A percentile compares a stretch with the other conserved stretches of the same genome.
These are phyloP conservation scores for Lamprologus speciosus DNA, from an alignment of 2,113 vertebrate genomes.

Conservation along the genomic window DNA sequence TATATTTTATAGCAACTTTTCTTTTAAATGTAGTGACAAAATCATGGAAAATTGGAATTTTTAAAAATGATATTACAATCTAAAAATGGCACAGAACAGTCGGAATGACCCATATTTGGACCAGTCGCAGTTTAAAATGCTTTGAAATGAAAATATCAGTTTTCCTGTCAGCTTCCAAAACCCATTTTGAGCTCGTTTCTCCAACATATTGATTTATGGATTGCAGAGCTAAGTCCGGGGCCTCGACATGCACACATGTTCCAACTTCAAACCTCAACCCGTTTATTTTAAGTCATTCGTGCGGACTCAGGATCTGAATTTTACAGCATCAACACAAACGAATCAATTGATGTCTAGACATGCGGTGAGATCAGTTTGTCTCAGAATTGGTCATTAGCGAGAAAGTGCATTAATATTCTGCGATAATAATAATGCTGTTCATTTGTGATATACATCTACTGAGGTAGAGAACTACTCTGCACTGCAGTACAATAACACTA, in stretches of 20 bases:
- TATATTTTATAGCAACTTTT: not conserved
- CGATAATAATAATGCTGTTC: not conserved
- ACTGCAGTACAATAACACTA: not conserved
- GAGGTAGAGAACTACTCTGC: not conserved
- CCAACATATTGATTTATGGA: not conserved
- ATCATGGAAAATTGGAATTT: not conserved
- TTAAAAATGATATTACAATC: not conserved
- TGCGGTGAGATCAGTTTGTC: not conserved
- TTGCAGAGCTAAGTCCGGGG: not conserved
- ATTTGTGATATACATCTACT: not conserved
- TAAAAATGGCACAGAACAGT: not conserved
- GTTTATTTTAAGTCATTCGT: not conserved
- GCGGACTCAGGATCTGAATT: not conserved
- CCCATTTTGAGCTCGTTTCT: not conserved
- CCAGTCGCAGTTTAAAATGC: not conserved
- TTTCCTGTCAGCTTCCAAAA: not conserved
- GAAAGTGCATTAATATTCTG: constrained; percentile 15
- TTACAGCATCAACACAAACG: not conserved
- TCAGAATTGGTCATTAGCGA: not conserved
- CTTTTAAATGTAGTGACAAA: not conserved
- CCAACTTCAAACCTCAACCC: not conserved
- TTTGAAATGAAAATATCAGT: not conserved
- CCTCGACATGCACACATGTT: not conserved
- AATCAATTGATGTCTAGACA: not conserved
- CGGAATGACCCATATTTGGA: not conserved